Evolutionary conservation across 1,140 invertebrate genomes (phyloP).

Genomic region (Sarcophaga peregrina): DNA sequence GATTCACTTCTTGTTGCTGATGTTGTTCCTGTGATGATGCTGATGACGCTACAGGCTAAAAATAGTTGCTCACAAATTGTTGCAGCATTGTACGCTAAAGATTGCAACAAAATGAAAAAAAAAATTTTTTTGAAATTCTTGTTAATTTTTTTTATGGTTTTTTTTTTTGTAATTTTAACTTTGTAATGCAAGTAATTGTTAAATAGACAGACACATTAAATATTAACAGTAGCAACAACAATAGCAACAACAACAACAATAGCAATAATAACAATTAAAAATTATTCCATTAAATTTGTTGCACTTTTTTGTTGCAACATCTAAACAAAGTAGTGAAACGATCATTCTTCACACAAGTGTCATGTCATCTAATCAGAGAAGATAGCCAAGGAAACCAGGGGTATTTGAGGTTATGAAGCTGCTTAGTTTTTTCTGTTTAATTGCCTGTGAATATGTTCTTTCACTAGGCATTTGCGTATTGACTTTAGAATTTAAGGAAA

Average conservation of each 20-base stretch:
- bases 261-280: too few species aligned
- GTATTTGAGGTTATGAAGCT: not conserved
- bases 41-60: slow-evolving; percentile 18
- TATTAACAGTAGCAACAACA: not conserved
- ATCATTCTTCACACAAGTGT: slow-evolving; percentile 13
- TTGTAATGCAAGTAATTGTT: slow-evolving; percentile 20
- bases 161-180: not conserved
- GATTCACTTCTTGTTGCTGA: too few species aligned
- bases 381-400: too few species aligned
- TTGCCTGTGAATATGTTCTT: not conserved
- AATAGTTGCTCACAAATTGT: not conserved
- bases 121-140: not conserved
- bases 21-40: too few species aligned
- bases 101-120: too few species aligned
- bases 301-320: too few species aligned
- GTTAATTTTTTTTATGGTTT: not conserved
- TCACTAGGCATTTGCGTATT: not conserved
- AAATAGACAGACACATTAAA: slow-evolving; percentile 5
- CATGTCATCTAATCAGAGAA: not conserved
- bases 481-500: not conserved
- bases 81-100: too few species aligned
- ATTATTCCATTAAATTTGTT: too few species aligned
- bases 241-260: too few species aligned
- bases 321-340: too few species aligned
- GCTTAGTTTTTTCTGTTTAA: not conserved